These are phyloP conservation scores for Drosophila recens DNA, from an alignment of 2,888 invertebrate genomes.

Conservation along the genomic window DNA sequence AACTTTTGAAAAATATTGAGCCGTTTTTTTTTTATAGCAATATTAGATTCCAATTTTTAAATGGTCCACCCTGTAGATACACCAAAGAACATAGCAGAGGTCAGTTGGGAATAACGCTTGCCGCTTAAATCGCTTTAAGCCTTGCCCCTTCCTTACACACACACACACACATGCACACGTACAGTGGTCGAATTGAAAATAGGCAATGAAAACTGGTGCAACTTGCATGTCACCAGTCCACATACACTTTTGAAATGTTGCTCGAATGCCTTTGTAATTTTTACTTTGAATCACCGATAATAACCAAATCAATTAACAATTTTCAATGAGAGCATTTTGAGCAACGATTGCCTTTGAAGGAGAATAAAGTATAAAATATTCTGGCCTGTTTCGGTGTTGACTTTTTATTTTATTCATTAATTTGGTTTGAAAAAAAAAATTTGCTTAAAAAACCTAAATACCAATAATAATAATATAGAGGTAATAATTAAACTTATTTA, in stretches of 20 bases:
- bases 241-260: slow-evolving; percentile 4
- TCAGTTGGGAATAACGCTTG: slow-evolving; percentile 32
- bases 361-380: not conserved
- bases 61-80: too few species aligned
- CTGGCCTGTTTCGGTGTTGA: too few species aligned
- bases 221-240: not conserved
- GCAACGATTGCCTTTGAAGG: not conserved
- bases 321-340: not conserved
- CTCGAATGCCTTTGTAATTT: not conserved
- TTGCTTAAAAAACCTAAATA: too few species aligned
- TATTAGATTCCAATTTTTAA: too few species aligned
- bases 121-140: slow-evolving; percentile 29
- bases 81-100: slow-evolving; percentile 32
- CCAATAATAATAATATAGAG: too few species aligned
- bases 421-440: too few species aligned
- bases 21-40: too few species aligned
- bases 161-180: not conserved
- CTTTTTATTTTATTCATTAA: too few species aligned
- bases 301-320: slow-evolving; percentile 1
- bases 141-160: not conserved
- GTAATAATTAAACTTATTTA: too few species aligned
- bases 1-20: too few species aligned
- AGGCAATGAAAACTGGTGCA: not conserved
- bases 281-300: slow-evolving; percentile 3
- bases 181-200: slow-evolving; percentile 9